A percentile compares a stretch with the other conserved stretches of the same genome.
These are phyloP conservation scores for Yponomeuta plumbellus DNA, from an alignment of 2,888 invertebrate species.

Conservation along the genomic window DNA sequence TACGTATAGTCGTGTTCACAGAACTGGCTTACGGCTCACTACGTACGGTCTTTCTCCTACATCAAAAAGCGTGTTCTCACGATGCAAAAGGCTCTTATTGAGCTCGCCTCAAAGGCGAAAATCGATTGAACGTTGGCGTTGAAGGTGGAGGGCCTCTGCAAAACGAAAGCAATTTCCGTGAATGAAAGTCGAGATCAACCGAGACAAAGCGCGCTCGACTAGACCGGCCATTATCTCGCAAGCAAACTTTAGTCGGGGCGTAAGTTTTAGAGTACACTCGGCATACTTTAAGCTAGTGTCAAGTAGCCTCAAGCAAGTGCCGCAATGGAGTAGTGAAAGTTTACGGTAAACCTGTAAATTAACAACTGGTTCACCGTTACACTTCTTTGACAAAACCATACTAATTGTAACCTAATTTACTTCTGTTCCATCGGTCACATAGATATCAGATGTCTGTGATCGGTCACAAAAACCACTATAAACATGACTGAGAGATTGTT, in stretches of 20 bases:
- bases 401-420: no score
- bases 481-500: no score
- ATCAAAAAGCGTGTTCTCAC: not conserved
- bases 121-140: not conserved
- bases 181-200: not conserved
- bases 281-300: not conserved
- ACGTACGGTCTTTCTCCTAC: not conserved
- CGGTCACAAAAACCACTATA: no score
- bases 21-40: not conserved
- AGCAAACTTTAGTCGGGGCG: not conserved
- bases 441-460: no score
- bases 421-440: no score
- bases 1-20: no score
- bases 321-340: no score
- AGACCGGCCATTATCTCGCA: not conserved
- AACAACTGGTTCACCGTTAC: no score
- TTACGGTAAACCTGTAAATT: no score
- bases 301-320: no score
- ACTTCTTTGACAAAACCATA: no score
- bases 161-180: not conserved
- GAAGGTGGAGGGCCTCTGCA: not conserved
- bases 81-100: not conserved
- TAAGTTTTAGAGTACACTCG: not conserved
- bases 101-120: not conserved
- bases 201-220: not conserved